Evolutionary conservation across 37 sponge, comb jelly and placozoan species (phyloP).

Genomic region (Oscarella lobularis): DNA sequence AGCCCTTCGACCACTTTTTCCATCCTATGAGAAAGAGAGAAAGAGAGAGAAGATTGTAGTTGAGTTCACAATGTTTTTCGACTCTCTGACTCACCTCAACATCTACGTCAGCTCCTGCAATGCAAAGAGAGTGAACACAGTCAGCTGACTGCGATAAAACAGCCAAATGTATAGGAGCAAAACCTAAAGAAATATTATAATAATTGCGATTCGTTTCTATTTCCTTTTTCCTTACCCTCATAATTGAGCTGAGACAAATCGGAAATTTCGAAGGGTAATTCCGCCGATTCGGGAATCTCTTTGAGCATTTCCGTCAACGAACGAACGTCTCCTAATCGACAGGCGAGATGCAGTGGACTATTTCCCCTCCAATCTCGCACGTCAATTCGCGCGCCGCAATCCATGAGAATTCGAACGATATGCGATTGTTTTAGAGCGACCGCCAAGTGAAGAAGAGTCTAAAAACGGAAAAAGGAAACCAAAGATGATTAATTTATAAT

Average conservation of each 20-base stretch:
- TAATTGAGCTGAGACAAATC: background rate
- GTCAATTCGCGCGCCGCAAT: background rate
- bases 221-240: background rate
- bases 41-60: background rate
- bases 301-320: background rate
- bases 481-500: too few species aligned
- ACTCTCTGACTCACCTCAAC: background rate
- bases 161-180: background rate
- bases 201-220: background rate
- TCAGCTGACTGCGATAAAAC: background rate
- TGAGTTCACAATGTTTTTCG: background rate
- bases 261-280: background rate
- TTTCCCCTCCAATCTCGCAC: background rate
- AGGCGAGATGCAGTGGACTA: background rate
- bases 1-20: background rate
- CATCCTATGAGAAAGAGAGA: background rate
- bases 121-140: background rate
- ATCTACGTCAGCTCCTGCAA: background rate
- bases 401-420: background rate
- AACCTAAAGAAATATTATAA: conserved; percentile 3
- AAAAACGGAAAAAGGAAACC: background rate
- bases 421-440: background rate
- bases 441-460: background rate
- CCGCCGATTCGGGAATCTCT: background rate
- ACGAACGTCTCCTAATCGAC: background rate